A percentile compares a stretch with the other conserved stretches of the same genome.
Conservation (phyloP, 2,888 invertebrate species). For the Rhamnusium bicolor region DNA sequence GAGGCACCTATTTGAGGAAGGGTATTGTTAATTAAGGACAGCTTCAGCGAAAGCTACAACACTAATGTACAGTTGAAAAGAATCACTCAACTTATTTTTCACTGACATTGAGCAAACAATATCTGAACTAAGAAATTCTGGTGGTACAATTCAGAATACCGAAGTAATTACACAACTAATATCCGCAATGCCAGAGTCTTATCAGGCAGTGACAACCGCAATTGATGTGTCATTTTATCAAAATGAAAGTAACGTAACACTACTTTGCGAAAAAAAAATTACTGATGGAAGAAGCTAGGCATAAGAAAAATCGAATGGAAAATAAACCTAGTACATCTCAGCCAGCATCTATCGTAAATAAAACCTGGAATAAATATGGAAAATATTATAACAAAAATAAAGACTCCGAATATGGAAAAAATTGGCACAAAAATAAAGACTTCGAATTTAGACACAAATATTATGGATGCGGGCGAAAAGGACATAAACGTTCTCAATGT, state of each 20-base stretch:
- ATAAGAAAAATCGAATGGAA: neutral
- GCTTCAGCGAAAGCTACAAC: conserved; percentile 30
- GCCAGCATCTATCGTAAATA: neutral
- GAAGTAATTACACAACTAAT: conserved; percentile 33
- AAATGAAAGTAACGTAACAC: conserved; percentile 1
- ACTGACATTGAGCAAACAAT: conserved; percentile 39
- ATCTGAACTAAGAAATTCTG: conserved; percentile 31
- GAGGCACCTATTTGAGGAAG: conserved; percentile 25
- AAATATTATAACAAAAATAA: neutral
- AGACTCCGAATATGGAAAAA: neutral
- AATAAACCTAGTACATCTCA: neutral
- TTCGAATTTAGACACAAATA: neutral
- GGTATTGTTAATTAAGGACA: conserved; percentile 33
- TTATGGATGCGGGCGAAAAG: neutral
- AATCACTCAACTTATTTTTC: conserved; percentile 16
- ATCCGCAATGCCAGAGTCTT: conserved; percentile 35
- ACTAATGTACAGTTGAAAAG: conserved; percentile 14
- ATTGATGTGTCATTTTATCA: conserved; percentile 31
- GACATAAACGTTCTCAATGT: neutral
- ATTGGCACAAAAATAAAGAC: neutral
- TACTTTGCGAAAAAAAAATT: conserved; percentile 37
- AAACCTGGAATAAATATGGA: neutral
- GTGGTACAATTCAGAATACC: conserved; percentile 27
- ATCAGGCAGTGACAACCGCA: conserved; percentile 32
- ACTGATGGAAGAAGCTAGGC: conserved; percentile 29